Base-by-base conservation (phyloP, 2,888 invertebrate genomes). In the Xiphydria camelus region DNA sequence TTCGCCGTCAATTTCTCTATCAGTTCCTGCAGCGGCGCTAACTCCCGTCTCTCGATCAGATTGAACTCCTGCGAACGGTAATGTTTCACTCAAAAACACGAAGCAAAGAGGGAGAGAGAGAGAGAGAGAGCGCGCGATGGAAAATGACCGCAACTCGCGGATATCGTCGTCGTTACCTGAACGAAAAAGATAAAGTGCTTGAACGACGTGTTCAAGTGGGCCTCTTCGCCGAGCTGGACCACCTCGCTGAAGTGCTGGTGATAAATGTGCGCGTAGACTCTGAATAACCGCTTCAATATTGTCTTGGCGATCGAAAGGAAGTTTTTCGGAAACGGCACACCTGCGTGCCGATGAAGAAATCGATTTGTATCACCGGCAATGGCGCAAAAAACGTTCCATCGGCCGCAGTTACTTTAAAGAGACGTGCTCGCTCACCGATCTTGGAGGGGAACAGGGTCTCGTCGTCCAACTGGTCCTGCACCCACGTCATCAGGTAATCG, bases 141-240 rank as follows among this genome's bases (percentile, higher is more conserved):
- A n/a, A n/a, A n/a, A n/a, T n/a, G n/a, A n/a, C n/a, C n/a, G n/a
- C n/a, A n/a, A n/a, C n/a, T n/a, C n/a, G n/a, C n/a, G n/a, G n/a
- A n/a, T n/a, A n/a, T n/a, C n/a, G n/a, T n/a, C n/a, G n/a, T n/a
- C 14, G 45, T 62, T 67, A 87, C 92, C 82, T 92, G 91, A 52
- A 94, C 94, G 74, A 95, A 95, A 80, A 95, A 97, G 73, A 99
- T 97, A 77, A 99, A 99, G 81, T 99, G 99, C 76, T 99, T 99
- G 81, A 99, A 99, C 62, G 96, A 96, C 49, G 99, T 99, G 79
- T 99, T 99, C 63, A 99, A 85, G 77, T 99, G 99, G 41, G 98
- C 97, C 77, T 98, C 98, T 78, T 99, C 98, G 41, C 95, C 94
- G 46, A 99, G 83, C 77, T 95, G 92, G 44, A 98, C 95, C 53